Evolutionary conservation across 2,113 vertebrate genomes (phyloP).

Genomic region (Podarcis muralis): DNA sequence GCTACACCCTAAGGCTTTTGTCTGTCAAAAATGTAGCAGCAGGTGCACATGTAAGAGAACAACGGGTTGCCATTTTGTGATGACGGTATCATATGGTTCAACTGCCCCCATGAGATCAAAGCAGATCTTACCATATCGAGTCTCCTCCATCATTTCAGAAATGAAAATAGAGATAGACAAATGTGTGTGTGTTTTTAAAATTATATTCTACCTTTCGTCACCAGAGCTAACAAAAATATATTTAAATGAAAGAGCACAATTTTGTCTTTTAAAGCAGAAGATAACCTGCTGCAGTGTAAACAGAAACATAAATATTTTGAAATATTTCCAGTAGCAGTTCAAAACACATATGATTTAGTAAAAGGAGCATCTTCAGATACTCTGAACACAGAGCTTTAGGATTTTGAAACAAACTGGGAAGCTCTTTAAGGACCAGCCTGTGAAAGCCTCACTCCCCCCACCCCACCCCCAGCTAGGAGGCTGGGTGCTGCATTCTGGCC

Average conservation of each 20-base stretch:
- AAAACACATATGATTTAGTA: not conserved
- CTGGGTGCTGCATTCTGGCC: not conserved
- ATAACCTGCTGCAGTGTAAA: not conserved
- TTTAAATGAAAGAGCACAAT: not conserved
- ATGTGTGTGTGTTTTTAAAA: not conserved
- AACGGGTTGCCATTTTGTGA: not conserved
- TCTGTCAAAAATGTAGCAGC: slow-evolving; percentile 24
- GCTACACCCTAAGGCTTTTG: not conserved
- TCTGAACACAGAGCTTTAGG: not conserved
- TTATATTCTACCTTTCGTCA: not conserved
- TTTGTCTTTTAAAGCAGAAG: not conserved
- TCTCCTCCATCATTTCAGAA: not conserved
- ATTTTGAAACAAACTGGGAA: not conserved
- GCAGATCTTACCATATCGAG: not conserved
- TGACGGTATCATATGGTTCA: not conserved
- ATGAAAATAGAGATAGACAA: not conserved
- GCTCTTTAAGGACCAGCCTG: not conserved
- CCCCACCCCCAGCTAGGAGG: not conserved
- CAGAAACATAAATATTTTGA: not conserved
- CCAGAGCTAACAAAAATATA: not conserved
- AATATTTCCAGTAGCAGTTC: no score
- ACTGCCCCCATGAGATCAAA: not conserved
- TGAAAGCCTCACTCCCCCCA: not conserved
- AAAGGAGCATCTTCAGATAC: not conserved
- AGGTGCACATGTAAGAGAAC: not conserved